Conservation (phyloP, 2,888 invertebrate species). For the Sesamia inferens region DNA sequence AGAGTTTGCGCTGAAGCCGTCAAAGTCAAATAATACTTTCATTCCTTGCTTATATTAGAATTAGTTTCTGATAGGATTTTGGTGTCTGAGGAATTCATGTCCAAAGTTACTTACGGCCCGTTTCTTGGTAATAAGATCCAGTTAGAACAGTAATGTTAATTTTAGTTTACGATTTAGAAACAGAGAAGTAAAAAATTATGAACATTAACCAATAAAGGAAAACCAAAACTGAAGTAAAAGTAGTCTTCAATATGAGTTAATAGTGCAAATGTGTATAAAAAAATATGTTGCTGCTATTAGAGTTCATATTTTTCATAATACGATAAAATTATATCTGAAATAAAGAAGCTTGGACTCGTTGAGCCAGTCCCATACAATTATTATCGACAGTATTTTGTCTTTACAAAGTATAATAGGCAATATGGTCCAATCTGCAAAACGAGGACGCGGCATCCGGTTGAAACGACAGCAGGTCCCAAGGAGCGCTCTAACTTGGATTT, state of each 20-base stretch:
- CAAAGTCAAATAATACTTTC: conserved; percentile 56
- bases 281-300: background rate
- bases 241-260: background rate
- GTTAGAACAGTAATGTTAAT: background rate
- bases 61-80: conserved; percentile 58
- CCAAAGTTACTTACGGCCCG: conserved; percentile 32
- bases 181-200: background rate
- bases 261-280: background rate
- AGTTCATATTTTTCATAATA: background rate
- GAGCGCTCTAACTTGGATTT: conserved; percentile 82
- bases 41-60: conserved; percentile 53
- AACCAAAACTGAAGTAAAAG: background rate
- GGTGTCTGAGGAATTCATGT: conserved; percentile 45
- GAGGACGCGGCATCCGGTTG: conserved; percentile 66
- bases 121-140: conserved; percentile 29
- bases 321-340: background rate
- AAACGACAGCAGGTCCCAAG: conserved; percentile 66
- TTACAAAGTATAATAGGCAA: conserved; percentile 54
- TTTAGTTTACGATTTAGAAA: background rate
- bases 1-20: conserved; percentile 47
- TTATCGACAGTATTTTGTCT: conserved; percentile 49
- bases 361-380: conserved; percentile 31
- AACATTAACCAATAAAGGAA: no score
- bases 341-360: background rate
- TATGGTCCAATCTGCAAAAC: conserved; percentile 57